Percentiles rank a stretch among this genome's conserved stretches.
These are phyloP conservation scores for Pristionchus entomophagus DNA, from an alignment of 2,888 invertebrate species.

Conservation along the genomic window DNA sequence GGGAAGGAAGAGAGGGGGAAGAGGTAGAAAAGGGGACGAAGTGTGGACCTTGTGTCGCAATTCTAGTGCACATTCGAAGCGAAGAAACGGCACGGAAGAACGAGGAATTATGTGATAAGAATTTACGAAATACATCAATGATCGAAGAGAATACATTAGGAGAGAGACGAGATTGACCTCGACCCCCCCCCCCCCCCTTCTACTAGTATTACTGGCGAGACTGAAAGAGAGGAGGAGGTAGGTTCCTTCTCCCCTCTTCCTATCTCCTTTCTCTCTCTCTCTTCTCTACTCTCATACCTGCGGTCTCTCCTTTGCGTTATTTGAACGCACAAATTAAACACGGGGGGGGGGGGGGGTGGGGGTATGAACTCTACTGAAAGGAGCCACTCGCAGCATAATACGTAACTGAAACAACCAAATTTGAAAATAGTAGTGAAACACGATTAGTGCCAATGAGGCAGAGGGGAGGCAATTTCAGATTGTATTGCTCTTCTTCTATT, in stretches of 20 bases:
- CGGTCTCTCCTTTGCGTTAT: neutral
- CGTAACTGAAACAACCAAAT: neutral
- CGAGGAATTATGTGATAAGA: neutral
- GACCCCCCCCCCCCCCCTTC: neutral
- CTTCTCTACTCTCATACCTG: neutral
- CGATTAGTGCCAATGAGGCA: neutral
- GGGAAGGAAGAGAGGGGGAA: neutral
- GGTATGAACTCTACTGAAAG: neutral
- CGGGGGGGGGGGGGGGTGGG: neutral
- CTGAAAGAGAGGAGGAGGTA: neutral
- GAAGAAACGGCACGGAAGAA: neutral
- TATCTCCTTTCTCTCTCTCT: neutral
- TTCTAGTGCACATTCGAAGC: neutral
- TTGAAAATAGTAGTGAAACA: neutral
- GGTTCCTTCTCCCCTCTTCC: neutral
- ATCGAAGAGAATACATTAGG: neutral
- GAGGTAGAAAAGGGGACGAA: neutral
- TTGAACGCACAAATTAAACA: slow-evolving; percentile 38
- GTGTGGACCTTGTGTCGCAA: slow-evolving; percentile 20
- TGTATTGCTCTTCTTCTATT: neutral
- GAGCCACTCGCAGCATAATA: neutral
- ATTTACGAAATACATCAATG: neutral
- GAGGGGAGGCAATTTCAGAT: neutral
- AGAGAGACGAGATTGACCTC: neutral
- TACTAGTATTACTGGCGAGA: slow-evolving; percentile 7